phyloP scores from a whole-genome alignment of 2,797 vertebrate genomes.

The Antennarius maculatus region DNA sequence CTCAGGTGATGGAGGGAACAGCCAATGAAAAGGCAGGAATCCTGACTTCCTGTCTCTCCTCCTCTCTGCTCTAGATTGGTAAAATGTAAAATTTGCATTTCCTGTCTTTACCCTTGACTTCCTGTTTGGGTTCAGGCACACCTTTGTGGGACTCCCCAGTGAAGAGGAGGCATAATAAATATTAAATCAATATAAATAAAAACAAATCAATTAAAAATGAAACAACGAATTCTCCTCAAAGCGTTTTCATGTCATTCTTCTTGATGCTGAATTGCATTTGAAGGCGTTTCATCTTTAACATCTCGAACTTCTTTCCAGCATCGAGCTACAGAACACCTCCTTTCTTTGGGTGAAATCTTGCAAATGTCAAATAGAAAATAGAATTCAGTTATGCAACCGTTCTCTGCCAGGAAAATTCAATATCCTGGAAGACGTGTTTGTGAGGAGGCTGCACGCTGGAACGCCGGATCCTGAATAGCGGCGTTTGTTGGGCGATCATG shows the following conservation, averaged over 20 bases:
- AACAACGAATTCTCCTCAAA: too few relatives aligned
- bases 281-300: background rate
- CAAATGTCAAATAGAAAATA: background rate
- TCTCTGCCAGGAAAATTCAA: background rate
- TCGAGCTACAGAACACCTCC: background rate
- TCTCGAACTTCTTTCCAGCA: background rate
- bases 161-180: too few relatives aligned
- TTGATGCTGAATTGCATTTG: background rate
- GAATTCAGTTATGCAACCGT: background rate
- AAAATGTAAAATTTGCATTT: too few relatives aligned
- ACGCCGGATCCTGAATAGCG: slow-evolving; percentile 59
- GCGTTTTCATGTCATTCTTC: background rate
- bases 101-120: too few relatives aligned
- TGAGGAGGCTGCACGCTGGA: slow-evolving; percentile 22
- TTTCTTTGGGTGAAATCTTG: background rate
- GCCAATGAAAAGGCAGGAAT: too few relatives aligned
- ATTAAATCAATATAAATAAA: too few relatives aligned
- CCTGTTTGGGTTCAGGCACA: too few relatives aligned
- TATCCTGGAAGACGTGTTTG: background rate
- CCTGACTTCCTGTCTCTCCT: too few relatives aligned
- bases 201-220: too few relatives aligned
- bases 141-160: too few relatives aligned
- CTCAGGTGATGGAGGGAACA: too few relatives aligned
- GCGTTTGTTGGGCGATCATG: slow-evolving; percentile 72
- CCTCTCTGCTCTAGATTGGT: too few relatives aligned